Evolutionary conservation across 2,888 invertebrate genomes (phyloP), one percentile per base, ranked within the genome.

Genomic region (Philaethria dido): DNA sequence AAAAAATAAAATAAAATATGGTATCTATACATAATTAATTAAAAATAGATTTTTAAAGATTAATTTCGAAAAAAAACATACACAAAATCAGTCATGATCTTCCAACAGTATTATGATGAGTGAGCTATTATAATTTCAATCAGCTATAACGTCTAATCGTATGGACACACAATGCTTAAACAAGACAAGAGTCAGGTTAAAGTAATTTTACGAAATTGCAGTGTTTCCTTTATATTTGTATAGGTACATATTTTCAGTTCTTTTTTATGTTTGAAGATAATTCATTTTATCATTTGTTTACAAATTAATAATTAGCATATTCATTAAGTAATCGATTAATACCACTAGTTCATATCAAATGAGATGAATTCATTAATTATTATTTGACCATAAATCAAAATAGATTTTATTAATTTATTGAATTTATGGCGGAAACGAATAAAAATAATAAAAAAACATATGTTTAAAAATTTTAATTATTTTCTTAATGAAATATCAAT

Each of bases 91-190:
- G 50, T 29, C 52, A 52, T 29, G 52, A 29, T 29, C 29, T 33
- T 33, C 20, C 29, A 18, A 29, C 29, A 8, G 33, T 16, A 52
- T 11, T 16, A 52, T 33, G 8, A 11, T 52, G 29, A 52, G 11
- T 52, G 52, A 33, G 52, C 52, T 52, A 52, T 52, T 52, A 52
- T 16, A 11, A 16, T 18, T 52, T 16, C 52, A 52, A 52, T 52
- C 9, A 52, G 50, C 3, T 29, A 29, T 29, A 52, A 52, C 50
- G 16, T 29, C 29, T 52, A 52, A 29, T 52, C n/a, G 29, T 52
- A 11, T 29, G 16, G 29, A 50, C 9, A 16, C 50, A 52, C n/a
- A 52, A 52, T 52, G 11, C 29, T 16, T 16, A 0, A 48, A 29
- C 29, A 29, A 52, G 29, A 33, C 52, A 50, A 50, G 50, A 25